A percentile compares a stretch with the other conserved stretches of the same genome.
These are phyloP conservation scores for Mycalesis mineus DNA, from an alignment of 2,888 invertebrate genomes.

Conservation along the genomic window DNA sequence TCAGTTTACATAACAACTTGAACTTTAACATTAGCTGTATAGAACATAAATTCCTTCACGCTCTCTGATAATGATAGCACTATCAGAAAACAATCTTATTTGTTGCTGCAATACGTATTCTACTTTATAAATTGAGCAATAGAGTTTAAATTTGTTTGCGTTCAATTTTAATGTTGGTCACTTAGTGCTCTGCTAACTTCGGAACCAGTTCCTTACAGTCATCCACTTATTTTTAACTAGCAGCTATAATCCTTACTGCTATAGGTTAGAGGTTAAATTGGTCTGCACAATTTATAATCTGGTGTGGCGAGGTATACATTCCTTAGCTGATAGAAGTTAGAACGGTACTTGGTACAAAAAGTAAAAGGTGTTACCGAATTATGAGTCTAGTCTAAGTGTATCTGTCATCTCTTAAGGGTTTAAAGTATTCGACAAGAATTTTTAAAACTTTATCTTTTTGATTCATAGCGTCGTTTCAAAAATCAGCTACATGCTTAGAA, in stretches of 20 bases:
- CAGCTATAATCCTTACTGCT: slow-evolving; percentile 6
- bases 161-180: slow-evolving; percentile 36
- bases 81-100: slow-evolving; percentile 38
- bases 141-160: slow-evolving; percentile 31
- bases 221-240: background rate
- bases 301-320: slow-evolving; percentile 21
- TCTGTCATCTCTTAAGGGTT: too few relatives aligned
- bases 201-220: slow-evolving; percentile 53
- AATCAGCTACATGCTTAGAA: too few relatives aligned
- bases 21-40: slow-evolving; percentile 13
- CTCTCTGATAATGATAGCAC: slow-evolving; percentile 23
- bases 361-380: slow-evolving; percentile 23
- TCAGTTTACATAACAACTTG: slow-evolving; percentile 1
- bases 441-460: too few relatives aligned
- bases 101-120: slow-evolving; percentile 16
- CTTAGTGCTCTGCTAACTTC: slow-evolving; percentile 48
- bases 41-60: slow-evolving; percentile 20
- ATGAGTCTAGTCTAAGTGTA: slow-evolving; percentile 20
- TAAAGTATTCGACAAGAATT: too few relatives aligned
- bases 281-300: background rate
- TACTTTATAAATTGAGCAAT: slow-evolving; percentile 23
- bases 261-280: background rate
- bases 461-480: too few relatives aligned
- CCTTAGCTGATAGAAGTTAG: slow-evolving; percentile 26
- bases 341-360: slow-evolving; percentile 28